Evolutionary conservation across 2,797 vertebrate species (phyloP), one percentile per base, ranked within the genome.

Genomic region (Periparus ater): DNA sequence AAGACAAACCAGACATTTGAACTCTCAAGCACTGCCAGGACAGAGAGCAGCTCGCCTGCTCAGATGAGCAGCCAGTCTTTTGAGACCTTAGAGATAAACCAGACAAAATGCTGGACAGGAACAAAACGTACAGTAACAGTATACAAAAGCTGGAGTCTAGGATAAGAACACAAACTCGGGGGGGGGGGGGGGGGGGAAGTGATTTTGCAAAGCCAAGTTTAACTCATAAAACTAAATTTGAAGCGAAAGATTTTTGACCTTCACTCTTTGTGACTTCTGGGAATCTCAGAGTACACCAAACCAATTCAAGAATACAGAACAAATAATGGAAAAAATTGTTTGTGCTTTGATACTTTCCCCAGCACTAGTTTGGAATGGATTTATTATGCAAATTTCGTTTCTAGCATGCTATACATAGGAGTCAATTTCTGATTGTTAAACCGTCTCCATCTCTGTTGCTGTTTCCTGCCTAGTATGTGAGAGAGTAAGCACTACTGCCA

Each of bases 51-150:
- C 50, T 68, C 0, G 3, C 40, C 34, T 85, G 44, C 45, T 65
- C 47, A 77, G 38, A 60, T 38, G 32, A 91, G 75, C 76, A 80
- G 26, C 27, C 38, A 38, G 38, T 48, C 40, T 75, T 78, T 42
- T 40, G 48, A 79, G 72, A 87, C 32, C 14, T 77, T 7, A 65
- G 72, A 96, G 34, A 91, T n/a, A 93, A 92, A 80, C 22, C 78
- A 93, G 81, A 83, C 54, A 58, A 91, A 96, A 73, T 36, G 40
- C 44, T 72, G 27, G 23, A 74, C 58, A 88, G 36, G 85, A 94
- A 91, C 75, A 93, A 89, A 94, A 85, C 0, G 50, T 62, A 85
- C 50, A 88, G 54, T 65, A 65, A 92, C 29, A 85, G 15, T 17
- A 18, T 23, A 50, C 50, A 73, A 72, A 34, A 55, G 18, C 72